A percentile compares a stretch with the other conserved stretches of the same genome.
Conservation (phyloP, 2,888 invertebrate genomes). For the Embidobia sp. region DNA sequence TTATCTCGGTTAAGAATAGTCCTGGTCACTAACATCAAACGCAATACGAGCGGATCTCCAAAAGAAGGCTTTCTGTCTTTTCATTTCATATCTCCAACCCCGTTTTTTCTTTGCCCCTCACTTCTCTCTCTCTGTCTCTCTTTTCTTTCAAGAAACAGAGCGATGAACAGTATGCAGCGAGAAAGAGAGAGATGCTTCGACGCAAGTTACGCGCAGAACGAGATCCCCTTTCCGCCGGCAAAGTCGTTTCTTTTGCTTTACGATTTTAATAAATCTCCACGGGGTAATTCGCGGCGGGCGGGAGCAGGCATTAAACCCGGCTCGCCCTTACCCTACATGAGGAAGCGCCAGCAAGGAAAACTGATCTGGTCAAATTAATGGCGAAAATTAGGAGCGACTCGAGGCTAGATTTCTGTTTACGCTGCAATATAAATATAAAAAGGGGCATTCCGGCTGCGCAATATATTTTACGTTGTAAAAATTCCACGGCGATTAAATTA, state of each 20-base stretch:
- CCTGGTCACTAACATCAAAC: slow-evolving; percentile 77
- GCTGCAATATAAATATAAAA: slow-evolving; percentile 52
- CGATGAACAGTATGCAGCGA: too few species aligned
- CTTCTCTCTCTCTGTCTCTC: slow-evolving; percentile 52
- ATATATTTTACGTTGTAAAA: slow-evolving; percentile 34
- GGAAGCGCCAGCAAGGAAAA: slow-evolving; percentile 43
- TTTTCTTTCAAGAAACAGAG: too few species aligned
- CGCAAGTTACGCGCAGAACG: slow-evolving; percentile 66
- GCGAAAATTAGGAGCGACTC: slow-evolving; percentile 66
- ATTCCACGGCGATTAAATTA: slow-evolving; percentile 37
- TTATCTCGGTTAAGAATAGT: slow-evolving; percentile 75
- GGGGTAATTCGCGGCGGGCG: slow-evolving; percentile 78
- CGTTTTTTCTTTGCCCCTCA: too few species aligned
- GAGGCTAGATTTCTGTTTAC: slow-evolving; percentile 60
- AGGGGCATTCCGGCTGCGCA: slow-evolving; percentile 8
- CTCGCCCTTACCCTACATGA: slow-evolving; percentile 45
- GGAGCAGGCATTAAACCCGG: slow-evolving; percentile 75
- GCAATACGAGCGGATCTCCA: slow-evolving; percentile 62
- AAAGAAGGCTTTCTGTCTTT: too few species aligned
- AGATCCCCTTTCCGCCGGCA: slow-evolving; percentile 68
- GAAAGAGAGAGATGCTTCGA: slow-evolving; percentile 6
- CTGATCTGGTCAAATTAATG: slow-evolving; percentile 68
- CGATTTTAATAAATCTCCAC: slow-evolving; percentile 80
- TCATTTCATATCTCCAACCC: too few species aligned
- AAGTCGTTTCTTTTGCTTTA: slow-evolving; percentile 79